Base-by-base conservation (phyloP, 2,888 invertebrate species). In the Hirtodrosophila histrioides region DNA sequence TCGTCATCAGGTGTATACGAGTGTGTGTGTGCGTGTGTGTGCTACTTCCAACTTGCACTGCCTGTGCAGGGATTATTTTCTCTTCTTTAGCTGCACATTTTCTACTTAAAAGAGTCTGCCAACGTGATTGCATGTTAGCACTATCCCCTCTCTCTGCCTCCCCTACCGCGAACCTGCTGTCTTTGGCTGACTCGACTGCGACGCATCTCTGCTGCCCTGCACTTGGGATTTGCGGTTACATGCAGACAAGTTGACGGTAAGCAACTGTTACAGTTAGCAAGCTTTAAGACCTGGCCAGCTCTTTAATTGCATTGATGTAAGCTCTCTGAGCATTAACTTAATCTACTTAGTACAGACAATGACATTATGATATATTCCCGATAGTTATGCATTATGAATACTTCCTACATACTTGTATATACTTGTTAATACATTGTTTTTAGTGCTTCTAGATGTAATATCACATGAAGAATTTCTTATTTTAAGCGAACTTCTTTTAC, bases 71-170 rank as follows among this genome's bases (percentile, higher is more conserved):
- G 87, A 80, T 82, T 82, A 80, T 84, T 75, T 84, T 75, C 70
- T 77, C 69, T 84, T 65, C 64, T 80, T 68, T 50, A 54, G 64
- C 78, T 83, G 84, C 71, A 75, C 84, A 77, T 80, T 81, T 81
- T 80, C 68, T 74, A 86, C 81, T 81, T 81, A 83, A 74, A 66
- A 65, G 80, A 77, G 71, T 83, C 81, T 81, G 86, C 86, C 86
- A 86, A 79, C 84, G 74, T 81, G 86, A 81, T 81, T 81, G 84
- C 84, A 76, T 74, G 74, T 74, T 86, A 69, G 73, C 80, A 62
- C 51, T 56, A 57, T 58, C 39, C 54, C 36, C 40, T n/a, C 44
- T 17, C 36, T 41, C 27, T 36, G 3, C 35, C 37, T n/a, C 40
- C 17, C 12, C 6, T 4, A 0, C 39, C 1, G 2, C 17, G 17